A percentile compares a stretch with the other conserved stretches of the same genome.
phyloP scores from a whole-genome alignment of 2,113 vertebrate genomes.

The Ploceus nigricollis region DNA sequence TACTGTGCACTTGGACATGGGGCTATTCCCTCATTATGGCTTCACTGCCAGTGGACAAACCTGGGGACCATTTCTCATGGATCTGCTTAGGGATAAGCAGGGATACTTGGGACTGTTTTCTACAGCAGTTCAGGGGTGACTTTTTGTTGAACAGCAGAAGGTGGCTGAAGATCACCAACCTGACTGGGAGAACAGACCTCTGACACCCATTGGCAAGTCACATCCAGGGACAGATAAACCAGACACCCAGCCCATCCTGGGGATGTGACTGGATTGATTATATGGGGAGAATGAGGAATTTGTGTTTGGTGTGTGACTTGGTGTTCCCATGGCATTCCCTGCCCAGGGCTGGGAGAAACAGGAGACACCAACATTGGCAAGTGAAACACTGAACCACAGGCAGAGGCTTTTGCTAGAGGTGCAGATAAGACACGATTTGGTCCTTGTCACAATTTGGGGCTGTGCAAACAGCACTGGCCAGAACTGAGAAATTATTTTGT shows the following conservation, averaged over 20 bases:
- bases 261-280: background rate
- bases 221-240: background rate
- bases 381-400: fast-evolving
- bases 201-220: background rate
- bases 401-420: background rate
- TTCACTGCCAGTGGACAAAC: background rate
- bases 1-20: fast-evolving
- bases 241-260: background rate
- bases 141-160: background rate
- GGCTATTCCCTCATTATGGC: background rate
- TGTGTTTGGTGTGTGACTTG: background rate
- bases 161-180: background rate
- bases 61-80: background rate
- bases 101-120: background rate
- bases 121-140: background rate
- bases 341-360: background rate
- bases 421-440: background rate
- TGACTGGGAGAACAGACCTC: background rate
- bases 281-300: fast-evolving
- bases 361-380: fast-evolving
- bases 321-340: background rate
- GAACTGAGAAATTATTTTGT: background rate
- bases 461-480: background rate
- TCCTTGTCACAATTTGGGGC: background rate
- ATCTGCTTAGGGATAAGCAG: background rate